These are phyloP conservation scores for Nemopilema nomurai DNA, from an alignment of 30 jellyfish, hydroid and myxozoan species.

Conservation along the genomic window DNA sequence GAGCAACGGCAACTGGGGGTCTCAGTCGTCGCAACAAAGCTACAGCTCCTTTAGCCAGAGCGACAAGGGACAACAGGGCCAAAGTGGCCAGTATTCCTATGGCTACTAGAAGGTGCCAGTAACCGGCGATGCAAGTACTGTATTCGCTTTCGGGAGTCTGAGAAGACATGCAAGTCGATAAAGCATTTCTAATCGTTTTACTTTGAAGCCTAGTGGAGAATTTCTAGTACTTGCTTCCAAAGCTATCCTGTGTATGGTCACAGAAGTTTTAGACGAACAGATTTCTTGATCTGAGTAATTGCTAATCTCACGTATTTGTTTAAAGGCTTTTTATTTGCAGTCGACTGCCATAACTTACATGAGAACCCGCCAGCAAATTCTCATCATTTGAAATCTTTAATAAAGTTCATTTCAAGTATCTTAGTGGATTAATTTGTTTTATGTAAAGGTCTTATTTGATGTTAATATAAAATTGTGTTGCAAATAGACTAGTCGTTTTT, in stretches of 20 bases:
- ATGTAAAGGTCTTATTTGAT: neutral
- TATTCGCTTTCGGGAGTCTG: neutral
- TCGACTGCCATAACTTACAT: neutral
- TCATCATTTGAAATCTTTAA: neutral
- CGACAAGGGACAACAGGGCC: conserved; percentile 6
- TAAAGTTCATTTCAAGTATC: neutral
- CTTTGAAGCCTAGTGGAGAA: neutral
- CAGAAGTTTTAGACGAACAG: no score
- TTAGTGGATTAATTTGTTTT: neutral
- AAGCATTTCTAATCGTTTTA: neutral
- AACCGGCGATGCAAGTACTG: no score
- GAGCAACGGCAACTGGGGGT: conserved; percentile 34
- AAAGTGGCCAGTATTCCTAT: conserved; percentile 46
- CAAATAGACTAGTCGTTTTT: no score
- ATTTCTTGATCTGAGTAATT: no score
- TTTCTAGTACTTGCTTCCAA: neutral
- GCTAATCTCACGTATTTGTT: no score
- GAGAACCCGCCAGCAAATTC: neutral
- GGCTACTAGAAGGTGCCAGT: conserved; percentile 16
- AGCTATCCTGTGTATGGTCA: no score
- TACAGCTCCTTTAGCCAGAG: neutral
- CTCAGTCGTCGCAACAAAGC: neutral
- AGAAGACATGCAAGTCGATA: neutral
- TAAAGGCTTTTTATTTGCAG: neutral
- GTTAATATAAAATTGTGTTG: no score